Base-by-base conservation (phyloP, 2,888 invertebrate species). In the Plebejus argus region DNA sequence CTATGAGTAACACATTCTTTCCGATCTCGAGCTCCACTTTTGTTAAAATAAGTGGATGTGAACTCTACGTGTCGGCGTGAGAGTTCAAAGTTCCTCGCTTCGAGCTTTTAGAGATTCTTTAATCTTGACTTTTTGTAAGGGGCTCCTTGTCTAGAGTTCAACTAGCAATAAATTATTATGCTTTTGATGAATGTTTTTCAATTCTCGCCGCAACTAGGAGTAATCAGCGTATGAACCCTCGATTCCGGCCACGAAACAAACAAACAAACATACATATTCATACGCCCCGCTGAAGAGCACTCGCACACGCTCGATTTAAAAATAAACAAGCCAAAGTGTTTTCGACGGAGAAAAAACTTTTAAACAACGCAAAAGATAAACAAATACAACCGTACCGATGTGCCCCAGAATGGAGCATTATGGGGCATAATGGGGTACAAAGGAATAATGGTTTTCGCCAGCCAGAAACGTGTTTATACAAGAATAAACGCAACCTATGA, bases 261-360 rank as follows among this genome's bases (percentile, higher is more conserved):
- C 84, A 89, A 88, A 89, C 86, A 90, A 86, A 86, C 87, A 86
- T 83, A 86, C 87, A 86, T 83, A 85, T 85, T 85, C 85, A 86
- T 84, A 81, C 86, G 81, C 79, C 74, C 77, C 79, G 82, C 85
- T 84, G 83, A 85, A 90, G 89, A 85, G 88, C 89, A 86, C 91
- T 90, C 87, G 85, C 87, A 86, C 86, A 87, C 88, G 88, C 87
- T 82, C 86, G 83, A 86, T 88, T 89, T 88, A 82, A 91, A 92
- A 92, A 92, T 89, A 93, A 92, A 92, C 90, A 92, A 85, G 84
- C 85, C 86, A 87, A 88, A 88, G 85, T 87, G 86, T 89, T 88
- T 88, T 86, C 82, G 86, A 88, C 85, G 84, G 82, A 86, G 86
- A 87, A 87, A 85, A 83, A 84, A 84, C 84, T 85, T 85, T 85